Conservation (phyloP, 2,797 vertebrate species). For the Melanotaenia parkinsoni region DNA sequence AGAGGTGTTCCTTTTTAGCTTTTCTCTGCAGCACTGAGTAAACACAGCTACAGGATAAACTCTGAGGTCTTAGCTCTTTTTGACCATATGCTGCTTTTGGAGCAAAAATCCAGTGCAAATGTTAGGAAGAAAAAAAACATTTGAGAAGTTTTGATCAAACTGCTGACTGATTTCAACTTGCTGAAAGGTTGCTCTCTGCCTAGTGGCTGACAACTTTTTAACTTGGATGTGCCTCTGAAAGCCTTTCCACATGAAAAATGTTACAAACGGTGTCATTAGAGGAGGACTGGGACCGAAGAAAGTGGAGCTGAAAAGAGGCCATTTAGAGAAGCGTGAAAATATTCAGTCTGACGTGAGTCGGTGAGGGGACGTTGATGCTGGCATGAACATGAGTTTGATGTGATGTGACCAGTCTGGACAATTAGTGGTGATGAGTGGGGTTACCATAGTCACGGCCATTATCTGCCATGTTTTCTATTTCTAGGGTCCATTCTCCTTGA, state of each 20-base stretch:
- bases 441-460: constrained; percentile 82
- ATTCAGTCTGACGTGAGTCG: constrained; percentile 13
- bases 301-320: constrained; percentile 22
- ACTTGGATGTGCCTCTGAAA: constrained; percentile 24
- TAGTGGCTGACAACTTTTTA: constrained; percentile 19
- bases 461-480: constrained; percentile 87
- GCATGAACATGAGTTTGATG: constrained; percentile 18
- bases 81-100: constrained; percentile 13
- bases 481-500: constrained; percentile 91
- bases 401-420: constrained; percentile 28
- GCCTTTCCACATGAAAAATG: constrained; percentile 4
- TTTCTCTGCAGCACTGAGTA: constrained; percentile 29
- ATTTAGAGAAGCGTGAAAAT: constrained; percentile 42
- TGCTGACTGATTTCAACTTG: constrained; percentile 6
- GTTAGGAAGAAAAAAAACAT: not conserved
- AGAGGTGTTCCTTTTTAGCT: constrained; percentile 26
- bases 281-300: constrained; percentile 2
- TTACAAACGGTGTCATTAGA: constrained; percentile 27
- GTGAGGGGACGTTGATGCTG: constrained; percentile 29
- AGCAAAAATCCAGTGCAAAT: constrained; percentile 5
- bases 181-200: not conserved
- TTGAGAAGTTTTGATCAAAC: constrained; percentile 23
- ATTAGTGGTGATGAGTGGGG: constrained; percentile 31
- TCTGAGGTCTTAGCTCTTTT: constrained; percentile 19
- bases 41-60: constrained; percentile 34